Conservation (phyloP, 2,797 vertebrate species). For the Anisognathus igniventris region DNA sequence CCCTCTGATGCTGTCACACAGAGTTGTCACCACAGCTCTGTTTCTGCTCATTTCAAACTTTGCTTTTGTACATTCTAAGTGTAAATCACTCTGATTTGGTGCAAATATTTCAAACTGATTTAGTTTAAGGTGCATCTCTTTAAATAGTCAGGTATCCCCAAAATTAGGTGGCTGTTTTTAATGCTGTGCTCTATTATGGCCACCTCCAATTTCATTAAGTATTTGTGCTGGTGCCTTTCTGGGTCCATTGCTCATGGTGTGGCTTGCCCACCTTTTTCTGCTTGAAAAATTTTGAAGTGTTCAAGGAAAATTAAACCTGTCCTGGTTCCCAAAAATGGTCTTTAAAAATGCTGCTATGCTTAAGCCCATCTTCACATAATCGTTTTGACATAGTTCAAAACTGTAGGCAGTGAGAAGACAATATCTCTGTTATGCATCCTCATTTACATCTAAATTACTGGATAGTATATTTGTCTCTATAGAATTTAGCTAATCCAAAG, state of each 20-base stretch:
- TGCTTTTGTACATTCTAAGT: neutral
- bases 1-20: neutral
- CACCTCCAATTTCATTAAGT: neutral
- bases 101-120: neutral
- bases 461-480: neutral
- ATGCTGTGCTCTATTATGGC: neutral
- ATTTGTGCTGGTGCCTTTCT: neutral
- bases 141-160: neutral
- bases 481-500: neutral
- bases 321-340: neutral
- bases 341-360: neutral
- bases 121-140: neutral
- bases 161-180: neutral
- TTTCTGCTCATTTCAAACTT: neutral
- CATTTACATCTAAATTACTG: constrained; percentile 48
- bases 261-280: neutral
- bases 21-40: neutral
- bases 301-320: constrained; percentile 19
- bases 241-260: neutral
- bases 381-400: neutral
- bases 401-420: neutral
- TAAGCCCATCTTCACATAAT: neutral
- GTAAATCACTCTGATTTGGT: neutral
- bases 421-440: neutral
- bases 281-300: constrained; percentile 6